Evolutionary conservation across 1,140 invertebrate genomes (phyloP).

Genomic region (Subanguina moxae): DNA sequence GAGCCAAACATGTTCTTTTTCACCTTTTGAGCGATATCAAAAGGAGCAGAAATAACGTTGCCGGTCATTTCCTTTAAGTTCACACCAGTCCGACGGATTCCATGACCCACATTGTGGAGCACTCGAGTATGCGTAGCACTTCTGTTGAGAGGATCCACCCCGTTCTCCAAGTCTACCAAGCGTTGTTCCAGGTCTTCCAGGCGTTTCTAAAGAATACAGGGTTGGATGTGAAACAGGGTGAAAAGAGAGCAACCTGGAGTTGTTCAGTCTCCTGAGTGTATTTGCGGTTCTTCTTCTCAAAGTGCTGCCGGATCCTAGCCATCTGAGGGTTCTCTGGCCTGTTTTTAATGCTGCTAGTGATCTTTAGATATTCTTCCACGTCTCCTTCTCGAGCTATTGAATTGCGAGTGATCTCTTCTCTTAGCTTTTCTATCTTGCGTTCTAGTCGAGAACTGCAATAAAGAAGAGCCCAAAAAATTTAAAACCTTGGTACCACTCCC

Average conservation of each 20-base stretch:
- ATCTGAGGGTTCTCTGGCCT: slow-evolving; percentile 41
- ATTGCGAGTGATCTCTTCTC: slow-evolving; percentile 47
- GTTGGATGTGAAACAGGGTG: no score
- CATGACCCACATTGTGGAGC: slow-evolving; percentile 51
- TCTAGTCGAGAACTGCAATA: slow-evolving; percentile 20
- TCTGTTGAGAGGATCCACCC: slow-evolving; percentile 16
- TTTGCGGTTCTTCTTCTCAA: slow-evolving; percentile 51
- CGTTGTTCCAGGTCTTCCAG: slow-evolving; percentile 45
- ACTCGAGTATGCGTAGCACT: slow-evolving; percentile 25
- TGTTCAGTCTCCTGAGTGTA: slow-evolving; percentile 49
- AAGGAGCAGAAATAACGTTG: slow-evolving; percentile 46
- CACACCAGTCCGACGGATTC: slow-evolving; percentile 28
- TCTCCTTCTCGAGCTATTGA: slow-evolving; percentile 47
- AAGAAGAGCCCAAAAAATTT: no score
- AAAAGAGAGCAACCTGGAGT: slow-evolving; percentile 37
- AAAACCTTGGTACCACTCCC: no score
- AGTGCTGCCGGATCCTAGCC: slow-evolving; percentile 44
- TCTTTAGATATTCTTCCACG: slow-evolving; percentile 36
- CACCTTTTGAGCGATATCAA: slow-evolving; percentile 42
- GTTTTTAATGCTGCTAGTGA: slow-evolving; percentile 12
- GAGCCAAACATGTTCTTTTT: slow-evolving; percentile 50
- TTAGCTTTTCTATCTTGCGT: slow-evolving; percentile 47
- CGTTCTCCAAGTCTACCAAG: slow-evolving; percentile 35
- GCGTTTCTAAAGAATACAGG: slow-evolving; percentile 43
- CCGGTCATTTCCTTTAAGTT: slow-evolving; percentile 39